Base-by-base conservation (phyloP, 2,888 invertebrate genomes). In the Nomada fucata region DNA sequence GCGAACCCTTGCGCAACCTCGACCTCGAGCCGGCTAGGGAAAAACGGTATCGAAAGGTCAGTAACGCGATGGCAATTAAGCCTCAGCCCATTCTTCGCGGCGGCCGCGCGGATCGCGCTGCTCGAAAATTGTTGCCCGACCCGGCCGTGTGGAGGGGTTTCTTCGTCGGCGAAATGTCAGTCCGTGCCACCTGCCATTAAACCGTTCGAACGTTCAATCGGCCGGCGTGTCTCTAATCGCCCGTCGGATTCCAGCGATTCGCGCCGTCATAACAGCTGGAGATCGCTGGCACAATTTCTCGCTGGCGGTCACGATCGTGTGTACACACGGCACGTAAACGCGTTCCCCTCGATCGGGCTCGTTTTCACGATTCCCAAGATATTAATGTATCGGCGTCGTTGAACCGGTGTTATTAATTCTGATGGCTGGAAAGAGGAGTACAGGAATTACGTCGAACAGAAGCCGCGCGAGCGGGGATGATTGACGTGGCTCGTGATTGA, bases 141-240 rank as follows among this genome's bases (percentile, higher is more conserved):
- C 63, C 44, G 23, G 11, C 53, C 23, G 50, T 18, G 7, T 2
- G 23, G 44, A 71, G 36, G 23, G 23, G 0, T 71, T 60, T 63
- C 47, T 36, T 63, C 64, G 44, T 15, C n/a, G 13, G 72, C 79
- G n/a, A 84, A 86, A 88, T 88, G 88, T 82, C 88, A 84, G 52
- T 80, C 47, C 53, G 60, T 53, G 71, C 81, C 81, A 73, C 74
- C 76, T 72, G 70, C 55, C 65, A 82, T 79, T 75, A 74, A 85
- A 60, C 36, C 67, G 75, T 73, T 65, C 71, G 69, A 72, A 74
- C 73, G 83, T 76, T 36, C 89, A 83, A 89, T 87, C 77, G 79
- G 50, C 68, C 77, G 53, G 61, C 69, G 76, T 76, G 78, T 79
- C 76, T 81, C 72, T 83, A 79, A 52, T 68, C 67, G 53, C 55